Base-by-base conservation (phyloP, 2,888 invertebrate species). In the Chymomyza amoena region DNA sequence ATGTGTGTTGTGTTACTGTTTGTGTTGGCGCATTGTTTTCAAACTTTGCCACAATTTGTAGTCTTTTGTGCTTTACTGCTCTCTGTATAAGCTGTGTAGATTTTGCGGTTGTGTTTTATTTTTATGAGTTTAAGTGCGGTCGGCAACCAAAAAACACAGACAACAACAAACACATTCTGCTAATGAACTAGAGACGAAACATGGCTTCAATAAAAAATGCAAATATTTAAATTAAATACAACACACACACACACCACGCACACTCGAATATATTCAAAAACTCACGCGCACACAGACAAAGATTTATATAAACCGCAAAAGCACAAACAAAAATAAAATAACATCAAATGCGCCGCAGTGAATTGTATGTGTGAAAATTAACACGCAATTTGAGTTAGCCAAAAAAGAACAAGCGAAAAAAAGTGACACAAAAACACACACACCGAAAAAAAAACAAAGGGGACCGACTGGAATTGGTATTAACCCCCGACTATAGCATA, bases 311-410 rank as follows among this genome's bases (percentile, higher is more conserved):
- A 70, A 79, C 78, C 54, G 20, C 54, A 54, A 20, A 54, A 54
- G 54, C 54, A 54, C 16, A 16, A 54, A 20, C 15, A 54, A 57
- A 57, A 57, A 57, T 25, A 57, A 57, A 57, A 25, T 57, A 7
- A 7, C 20, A 25, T 25, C 25, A 57, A 57, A 57, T 57, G 25
- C 57, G 57, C 57, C 15, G 59, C 59, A 28, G n/a, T 59, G 15
- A 28, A 59, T 59, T 59, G 59, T 36, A n/a, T 78, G 87, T 87
- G 87, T 82, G 85, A 87, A 87, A 85, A 87, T 85, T 87, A 87
- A 86, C 84, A 87, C 88, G 81, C 84, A 83, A 87, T 85, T 87
- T 76, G 69, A 61, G 72, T 67, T 73, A 82, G 70, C 73, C 82
- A 70, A 69, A 75, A 73, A 75, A 68, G 73, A 74, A 50, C 28